Evolutionary conservation across 2,113 vertebrate genomes (phyloP).

Genomic region (Bubo bubo): DNA sequence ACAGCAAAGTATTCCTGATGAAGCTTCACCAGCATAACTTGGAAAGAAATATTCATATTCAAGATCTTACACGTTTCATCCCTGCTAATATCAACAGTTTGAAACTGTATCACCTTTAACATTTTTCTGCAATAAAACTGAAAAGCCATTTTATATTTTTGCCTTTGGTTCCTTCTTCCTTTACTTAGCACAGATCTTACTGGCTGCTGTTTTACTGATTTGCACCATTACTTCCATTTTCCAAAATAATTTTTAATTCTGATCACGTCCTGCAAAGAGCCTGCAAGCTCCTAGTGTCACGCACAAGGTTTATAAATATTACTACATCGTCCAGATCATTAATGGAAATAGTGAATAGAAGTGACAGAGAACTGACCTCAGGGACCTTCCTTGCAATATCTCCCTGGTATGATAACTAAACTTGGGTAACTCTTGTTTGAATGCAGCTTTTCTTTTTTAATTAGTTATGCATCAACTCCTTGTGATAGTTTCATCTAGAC

Average conservation of each 20-base stretch:
- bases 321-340: neutral
- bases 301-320: slow-evolving; percentile 17
- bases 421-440: slow-evolving; percentile 8
- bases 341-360: slow-evolving; percentile 49
- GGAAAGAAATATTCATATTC: neutral
- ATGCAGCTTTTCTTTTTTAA: slow-evolving; percentile 39
- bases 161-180: neutral
- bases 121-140: neutral
- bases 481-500: neutral
- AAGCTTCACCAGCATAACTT: neutral
- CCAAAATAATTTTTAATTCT: neutral
- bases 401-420: slow-evolving; percentile 39
- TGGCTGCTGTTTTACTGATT: neutral
- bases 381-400: slow-evolving; percentile 41
- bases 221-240: neutral
- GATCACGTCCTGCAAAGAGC: neutral
- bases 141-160: neutral
- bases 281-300: slow-evolving; percentile 10
- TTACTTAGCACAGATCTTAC: neutral
- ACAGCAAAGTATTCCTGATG: neutral
- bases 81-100: neutral
- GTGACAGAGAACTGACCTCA: slow-evolving; percentile 44
- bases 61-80: neutral
- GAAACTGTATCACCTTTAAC: neutral
- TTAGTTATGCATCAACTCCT: slow-evolving; percentile 43